A percentile compares a stretch with the other conserved stretches of the same genome.
phyloP scores from a whole-genome alignment of 30 jellyfish, hydroid and myxozoan species.

The Morbakka virulenta region DNA sequence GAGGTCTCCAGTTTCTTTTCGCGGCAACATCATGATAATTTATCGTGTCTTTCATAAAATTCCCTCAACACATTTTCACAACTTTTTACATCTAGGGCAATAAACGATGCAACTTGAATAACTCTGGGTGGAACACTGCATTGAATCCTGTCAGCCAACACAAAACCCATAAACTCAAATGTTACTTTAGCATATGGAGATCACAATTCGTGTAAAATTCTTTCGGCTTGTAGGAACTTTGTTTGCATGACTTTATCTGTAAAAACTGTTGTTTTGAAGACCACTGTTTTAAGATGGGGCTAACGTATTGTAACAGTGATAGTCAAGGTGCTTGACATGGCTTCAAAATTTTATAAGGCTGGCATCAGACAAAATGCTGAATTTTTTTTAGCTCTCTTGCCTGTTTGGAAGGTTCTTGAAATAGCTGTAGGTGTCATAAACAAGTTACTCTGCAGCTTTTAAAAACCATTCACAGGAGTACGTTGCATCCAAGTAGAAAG shows the following conservation, averaged over 20 bases:
- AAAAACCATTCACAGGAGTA: constrained; percentile 11
- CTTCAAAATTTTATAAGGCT: no score
- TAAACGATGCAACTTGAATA: constrained; percentile 12
- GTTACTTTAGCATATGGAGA: constrained; percentile 25
- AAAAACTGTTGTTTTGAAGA: constrained; percentile 24
- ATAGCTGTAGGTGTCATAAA: no score
- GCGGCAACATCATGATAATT: neutral
- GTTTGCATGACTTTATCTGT: constrained; percentile 4
- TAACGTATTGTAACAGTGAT: neutral
- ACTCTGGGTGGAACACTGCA: constrained; percentile 17
- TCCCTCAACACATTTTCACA: neutral
- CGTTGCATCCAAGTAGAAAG: constrained; percentile 27
- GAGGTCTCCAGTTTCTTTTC: neutral
- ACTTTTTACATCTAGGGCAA: neutral
- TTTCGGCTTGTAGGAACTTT: constrained; percentile 22
- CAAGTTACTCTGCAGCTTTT: constrained; percentile 18
- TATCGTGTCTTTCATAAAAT: neutral
- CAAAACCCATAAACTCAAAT: constrained; percentile 18
- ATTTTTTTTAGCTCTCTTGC: constrained; percentile 2
- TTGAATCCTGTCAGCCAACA: constrained; percentile 26
- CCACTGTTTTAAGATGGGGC: constrained; percentile 45
- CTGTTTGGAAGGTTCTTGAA: constrained; percentile 23
- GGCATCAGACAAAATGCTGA: constrained; percentile 32
- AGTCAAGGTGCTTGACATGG: constrained; percentile 15
- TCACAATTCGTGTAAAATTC: constrained; percentile 3